A percentile compares a stretch with the other conserved stretches of the same genome.
phyloP scores from a whole-genome alignment of 2,113 vertebrate species.

The Drymodes brunneopygia region DNA sequence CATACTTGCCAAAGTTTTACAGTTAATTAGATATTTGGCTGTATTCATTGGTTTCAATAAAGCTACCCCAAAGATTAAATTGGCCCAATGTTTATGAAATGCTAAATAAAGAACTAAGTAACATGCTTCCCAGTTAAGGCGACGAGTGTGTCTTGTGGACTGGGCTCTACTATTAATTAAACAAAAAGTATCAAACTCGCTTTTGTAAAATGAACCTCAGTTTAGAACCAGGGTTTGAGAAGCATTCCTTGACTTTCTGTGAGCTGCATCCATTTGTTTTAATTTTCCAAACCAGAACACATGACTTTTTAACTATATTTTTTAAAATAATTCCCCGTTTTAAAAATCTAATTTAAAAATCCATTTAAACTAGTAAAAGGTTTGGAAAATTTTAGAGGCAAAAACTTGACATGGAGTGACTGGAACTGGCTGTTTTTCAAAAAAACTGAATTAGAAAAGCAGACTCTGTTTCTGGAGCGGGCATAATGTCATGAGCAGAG shows the following conservation, averaged over 20 bases:
- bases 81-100: conserved; percentile 52
- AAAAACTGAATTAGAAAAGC: conserved; percentile 37
- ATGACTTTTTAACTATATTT: conserved; percentile 32
- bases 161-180: conserved; percentile 30
- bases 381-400: conserved; percentile 42
- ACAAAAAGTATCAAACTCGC: not conserved
- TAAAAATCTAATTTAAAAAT: conserved; percentile 35
- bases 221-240: not conserved
- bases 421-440: conserved; percentile 26
- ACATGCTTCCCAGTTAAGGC: conserved; percentile 13
- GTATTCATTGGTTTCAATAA: conserved; percentile 49
- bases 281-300: conserved; percentile 7
- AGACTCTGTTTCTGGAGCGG: not conserved
- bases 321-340: not conserved
- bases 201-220: not conserved
- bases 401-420: conserved; percentile 28
- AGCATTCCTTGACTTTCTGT: not conserved
- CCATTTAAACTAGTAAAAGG: not conserved
- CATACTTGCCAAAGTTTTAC: conserved; percentile 52
- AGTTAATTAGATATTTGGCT: conserved; percentile 65
- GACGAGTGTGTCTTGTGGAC: not conserved
- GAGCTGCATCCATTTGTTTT: not conserved
- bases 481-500: conserved; percentile 14
- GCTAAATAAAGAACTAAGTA: conserved; percentile 52
- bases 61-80: conserved; percentile 55